Evolutionary conservation across 1,140 invertebrate species (phyloP).

Genomic region (Centruroides vittatus): DNA sequence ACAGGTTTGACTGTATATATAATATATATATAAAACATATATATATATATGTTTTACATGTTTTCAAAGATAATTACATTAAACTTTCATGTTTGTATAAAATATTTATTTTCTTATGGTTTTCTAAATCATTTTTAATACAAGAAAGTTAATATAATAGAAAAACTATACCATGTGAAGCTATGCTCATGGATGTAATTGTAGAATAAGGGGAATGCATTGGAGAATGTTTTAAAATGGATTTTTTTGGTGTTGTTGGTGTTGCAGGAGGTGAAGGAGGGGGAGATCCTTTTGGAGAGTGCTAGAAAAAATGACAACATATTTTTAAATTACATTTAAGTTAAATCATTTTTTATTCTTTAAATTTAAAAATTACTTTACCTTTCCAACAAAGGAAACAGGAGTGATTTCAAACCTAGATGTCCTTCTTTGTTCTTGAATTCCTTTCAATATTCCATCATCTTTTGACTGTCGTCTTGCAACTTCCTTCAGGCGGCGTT

Average conservation of each 20-base stretch:
- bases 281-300: conserved; percentile 18
- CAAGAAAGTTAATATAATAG: too few relatives aligned
- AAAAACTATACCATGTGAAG: too few relatives aligned
- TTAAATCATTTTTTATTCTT: neutral
- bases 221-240: conserved; percentile 17
- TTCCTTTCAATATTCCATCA: conserved; percentile 12
- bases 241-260: conserved; percentile 17
- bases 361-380: too few relatives aligned
- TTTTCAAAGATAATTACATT: too few relatives aligned
- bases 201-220: conserved; percentile 19
- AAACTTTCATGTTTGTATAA: too few relatives aligned
- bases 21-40: too few relatives aligned
- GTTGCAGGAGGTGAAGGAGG: conserved; percentile 17
- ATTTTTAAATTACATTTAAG: neutral
- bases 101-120: too few relatives aligned
- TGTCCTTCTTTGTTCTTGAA: conserved; percentile 35
- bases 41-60: too few relatives aligned
- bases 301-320: neutral
- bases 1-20: too few relatives aligned
- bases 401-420: conserved; percentile 57
- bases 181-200: conserved; percentile 13
- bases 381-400: conserved; percentile 23
- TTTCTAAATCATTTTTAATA: too few relatives aligned
- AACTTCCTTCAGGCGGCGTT: conserved; percentile 60
- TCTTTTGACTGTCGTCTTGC: conserved; percentile 30